These are phyloP conservation scores for Thereva nobilitata DNA, from an alignment of 2,888 invertebrate species.

Conservation along the genomic window DNA sequence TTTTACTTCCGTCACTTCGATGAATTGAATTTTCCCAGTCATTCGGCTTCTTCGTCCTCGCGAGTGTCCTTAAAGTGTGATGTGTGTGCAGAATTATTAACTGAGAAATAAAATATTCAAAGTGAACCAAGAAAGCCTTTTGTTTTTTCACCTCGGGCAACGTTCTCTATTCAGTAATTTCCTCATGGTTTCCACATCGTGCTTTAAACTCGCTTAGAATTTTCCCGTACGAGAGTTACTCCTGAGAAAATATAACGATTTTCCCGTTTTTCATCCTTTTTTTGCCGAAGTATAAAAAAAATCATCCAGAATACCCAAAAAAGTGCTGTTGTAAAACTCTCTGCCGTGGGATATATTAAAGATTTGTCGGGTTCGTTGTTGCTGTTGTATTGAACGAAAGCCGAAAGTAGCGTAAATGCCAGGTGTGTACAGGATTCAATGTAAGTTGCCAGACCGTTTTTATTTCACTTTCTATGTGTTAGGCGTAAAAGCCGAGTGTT, in stretches of 20 bases:
- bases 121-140: slow-evolving; percentile 1
- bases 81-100: slow-evolving; percentile 12
- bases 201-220: too few species aligned
- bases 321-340: too few species aligned
- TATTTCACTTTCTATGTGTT: background rate
- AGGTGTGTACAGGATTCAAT: slow-evolving; percentile 23
- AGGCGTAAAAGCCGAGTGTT: background rate
- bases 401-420: slow-evolving; percentile 12
- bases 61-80: slow-evolving; percentile 9
- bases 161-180: too few species aligned
- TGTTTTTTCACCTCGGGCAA: background rate
- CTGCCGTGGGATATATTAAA: too few species aligned
- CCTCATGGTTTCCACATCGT: too few species aligned
- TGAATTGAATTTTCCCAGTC: slow-evolving; percentile 24
- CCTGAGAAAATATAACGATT: too few species aligned
- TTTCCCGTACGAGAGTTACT: too few species aligned
- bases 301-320: too few species aligned
- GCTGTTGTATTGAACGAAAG: too few species aligned
- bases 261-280: too few species aligned
- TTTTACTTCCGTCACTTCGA: slow-evolving; percentile 12
- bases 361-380: too few species aligned
- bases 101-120: slow-evolving; percentile 5
- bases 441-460: slow-evolving; percentile 19
- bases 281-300: too few species aligned
- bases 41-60: slow-evolving; percentile 7